Base-by-base conservation (phyloP, 2,113 vertebrate genomes). In the Vidua chalybeata region DNA sequence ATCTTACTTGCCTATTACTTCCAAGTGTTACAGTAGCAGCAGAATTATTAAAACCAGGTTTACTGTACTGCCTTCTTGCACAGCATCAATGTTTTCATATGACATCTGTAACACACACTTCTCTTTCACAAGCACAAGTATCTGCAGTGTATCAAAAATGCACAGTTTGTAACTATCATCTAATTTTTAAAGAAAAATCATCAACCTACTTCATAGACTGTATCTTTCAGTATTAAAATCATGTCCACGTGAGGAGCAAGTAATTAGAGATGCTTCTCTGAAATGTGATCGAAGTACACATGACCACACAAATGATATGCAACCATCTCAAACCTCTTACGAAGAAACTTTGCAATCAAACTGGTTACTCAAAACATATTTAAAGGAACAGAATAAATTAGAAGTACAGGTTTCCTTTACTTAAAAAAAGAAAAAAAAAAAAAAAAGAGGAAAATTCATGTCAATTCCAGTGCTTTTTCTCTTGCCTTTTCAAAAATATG, bases 261-360 rank as follows among this genome's bases (percentile, higher is more conserved):
- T 82, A 95, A 93, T 41, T 82, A 71, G 69, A 95, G 61, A 85
- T 27, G 31, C 33, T 96, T 93, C 94, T 90, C 61, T 94, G 67
- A 96, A 96, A 93, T 37, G 46, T 58, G 80, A 91, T 55, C 37
- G 88, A 87, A 92, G 35, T 49, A 91, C 59, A 52, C 59, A 69
- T 41, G 88, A 93, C 61, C 43, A 72, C 17, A 62, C 31, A 64
- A 62, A 45, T 61, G 6, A 91, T 49, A 86, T 66, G 41, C 72
- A 94, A 76, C 26, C 62, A 27, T 62, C 52, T 73, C 3, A 43
- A 64, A 48, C 28, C 15, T 48, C 75, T 78, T 81, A 81, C 16
- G 67, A 72, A 91, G 64, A 89, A 95, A 64, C 19, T 39, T 63
- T 61, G 13, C 79, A 77, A 80, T 75, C 84, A 79, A 83, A 59